A percentile compares a stretch with the other conserved stretches of the same genome.
Evolutionary conservation across 2,113 vertebrate genomes (phyloP).

Genomic region (Camarhynchus parvulus): DNA sequence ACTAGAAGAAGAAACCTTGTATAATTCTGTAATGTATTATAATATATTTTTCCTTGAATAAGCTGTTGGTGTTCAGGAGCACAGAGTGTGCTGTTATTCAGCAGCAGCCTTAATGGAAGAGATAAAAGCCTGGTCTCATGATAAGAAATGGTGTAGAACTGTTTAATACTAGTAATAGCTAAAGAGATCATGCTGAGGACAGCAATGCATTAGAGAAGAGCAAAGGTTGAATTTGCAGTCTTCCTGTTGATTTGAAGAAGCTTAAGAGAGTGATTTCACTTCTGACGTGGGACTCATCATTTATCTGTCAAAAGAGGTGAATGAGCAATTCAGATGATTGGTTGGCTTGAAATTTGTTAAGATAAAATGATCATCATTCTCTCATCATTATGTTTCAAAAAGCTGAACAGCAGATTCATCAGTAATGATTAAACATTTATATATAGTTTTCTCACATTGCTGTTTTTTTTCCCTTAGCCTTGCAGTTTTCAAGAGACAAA

Average conservation of each 20-base stretch:
- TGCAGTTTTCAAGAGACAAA: slow-evolving; percentile 44
- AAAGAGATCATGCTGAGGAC: neutral
- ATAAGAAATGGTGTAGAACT: neutral
- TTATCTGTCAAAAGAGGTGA: slow-evolving; percentile 44
- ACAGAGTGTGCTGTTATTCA: neutral
- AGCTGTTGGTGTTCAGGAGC: neutral
- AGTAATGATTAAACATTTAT: slow-evolving; percentile 70
- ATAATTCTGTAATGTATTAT: neutral
- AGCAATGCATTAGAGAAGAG: neutral
- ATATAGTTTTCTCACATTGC: slow-evolving; percentile 57
- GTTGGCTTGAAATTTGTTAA: slow-evolving; percentile 52
- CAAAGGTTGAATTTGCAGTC: neutral
- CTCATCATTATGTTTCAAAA: slow-evolving; percentile 55
- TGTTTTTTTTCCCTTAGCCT: slow-evolving; percentile 21
- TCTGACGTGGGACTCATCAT: slow-evolving; percentile 33
- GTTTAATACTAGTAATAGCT: neutral
- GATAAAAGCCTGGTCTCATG: neutral
- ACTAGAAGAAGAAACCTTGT: neutral
- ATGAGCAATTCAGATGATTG: slow-evolving; percentile 54
- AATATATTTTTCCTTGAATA: neutral
- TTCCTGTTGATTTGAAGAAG: slow-evolving; percentile 16
- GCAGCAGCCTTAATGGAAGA: neutral
- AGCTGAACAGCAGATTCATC: slow-evolving; percentile 56
- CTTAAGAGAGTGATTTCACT: slow-evolving; percentile 20
- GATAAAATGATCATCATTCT: slow-evolving; percentile 40